These are phyloP conservation scores for Dinomys branickii DNA, from an alignment of 2,113 vertebrate species.

Conservation along the genomic window DNA sequence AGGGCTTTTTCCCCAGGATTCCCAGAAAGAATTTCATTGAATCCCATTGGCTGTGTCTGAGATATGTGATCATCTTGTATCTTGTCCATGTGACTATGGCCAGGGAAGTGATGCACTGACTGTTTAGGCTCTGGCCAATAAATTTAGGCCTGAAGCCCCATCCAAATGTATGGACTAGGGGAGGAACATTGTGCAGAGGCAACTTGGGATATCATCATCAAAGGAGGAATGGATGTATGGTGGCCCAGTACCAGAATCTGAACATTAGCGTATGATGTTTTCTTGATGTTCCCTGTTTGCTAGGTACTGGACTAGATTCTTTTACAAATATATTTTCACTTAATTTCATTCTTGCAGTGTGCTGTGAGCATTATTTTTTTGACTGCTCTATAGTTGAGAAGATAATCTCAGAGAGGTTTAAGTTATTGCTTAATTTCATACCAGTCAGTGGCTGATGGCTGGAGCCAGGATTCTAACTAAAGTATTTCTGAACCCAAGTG, in stretches of 20 bases:
- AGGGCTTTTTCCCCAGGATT: not conserved
- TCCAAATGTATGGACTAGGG: not conserved
- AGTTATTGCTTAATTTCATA: not conserved
- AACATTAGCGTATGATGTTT: not conserved
- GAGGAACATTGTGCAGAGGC: not conserved
- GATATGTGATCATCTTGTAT: not conserved
- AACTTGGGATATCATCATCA: not conserved
- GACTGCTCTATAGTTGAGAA: slow-evolving; percentile 12
- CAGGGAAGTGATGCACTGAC: not conserved
- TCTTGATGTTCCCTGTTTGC: not conserved
- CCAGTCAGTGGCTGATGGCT: slow-evolving; percentile 4
- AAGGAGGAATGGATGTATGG: not conserved
- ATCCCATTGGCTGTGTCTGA: slow-evolving; percentile 1
- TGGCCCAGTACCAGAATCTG: not conserved
- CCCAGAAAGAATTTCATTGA: not conserved
- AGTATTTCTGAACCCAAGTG: slow-evolving; percentile 25
- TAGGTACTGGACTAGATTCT: not conserved
- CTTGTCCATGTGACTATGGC: not conserved
- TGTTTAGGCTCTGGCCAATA: not conserved
- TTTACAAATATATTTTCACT: not conserved
- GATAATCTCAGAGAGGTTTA: slow-evolving; percentile 15
- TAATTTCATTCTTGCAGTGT: slow-evolving; percentile 23
- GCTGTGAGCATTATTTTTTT: slow-evolving; percentile 12
- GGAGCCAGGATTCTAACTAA: not conserved
- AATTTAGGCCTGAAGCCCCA: not conserved